These are phyloP conservation scores for Dicaeum eximium DNA, from an alignment of 2,113 vertebrate species.

Conservation along the genomic window DNA sequence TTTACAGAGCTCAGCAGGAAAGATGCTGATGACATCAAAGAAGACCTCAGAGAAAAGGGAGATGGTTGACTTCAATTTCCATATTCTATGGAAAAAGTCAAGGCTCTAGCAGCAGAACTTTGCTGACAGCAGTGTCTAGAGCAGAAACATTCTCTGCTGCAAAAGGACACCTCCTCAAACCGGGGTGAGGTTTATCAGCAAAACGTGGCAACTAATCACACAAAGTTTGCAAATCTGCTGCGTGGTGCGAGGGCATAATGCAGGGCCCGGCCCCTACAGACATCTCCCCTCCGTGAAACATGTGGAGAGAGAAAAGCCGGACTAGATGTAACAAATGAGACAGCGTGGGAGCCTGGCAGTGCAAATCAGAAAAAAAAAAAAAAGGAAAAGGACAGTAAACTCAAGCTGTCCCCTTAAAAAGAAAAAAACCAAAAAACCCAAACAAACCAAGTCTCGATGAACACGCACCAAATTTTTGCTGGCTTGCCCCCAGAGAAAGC, in stretches of 20 bases:
- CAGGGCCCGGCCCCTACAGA: accelerated
- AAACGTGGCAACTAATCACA: background rate
- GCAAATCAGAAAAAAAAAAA: background rate
- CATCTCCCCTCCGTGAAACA: accelerated
- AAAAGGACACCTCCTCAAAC: background rate
- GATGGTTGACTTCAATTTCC: background rate
- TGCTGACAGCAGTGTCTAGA: background rate
- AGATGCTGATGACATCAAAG: background rate
- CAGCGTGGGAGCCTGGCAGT: background rate
- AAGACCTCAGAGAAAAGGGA: background rate
- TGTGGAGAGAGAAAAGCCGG: background rate
- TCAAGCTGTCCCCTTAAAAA: background rate
- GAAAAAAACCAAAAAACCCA: background rate
- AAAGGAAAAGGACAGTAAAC: background rate
- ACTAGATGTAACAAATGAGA: background rate
- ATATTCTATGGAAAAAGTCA: background rate
- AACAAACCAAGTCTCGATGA: background rate
- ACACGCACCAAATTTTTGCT: background rate
- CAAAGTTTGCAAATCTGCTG: background rate
- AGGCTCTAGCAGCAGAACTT: background rate
- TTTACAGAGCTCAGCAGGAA: accelerated
- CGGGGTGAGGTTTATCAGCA: background rate
- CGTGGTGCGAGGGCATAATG: accelerated
- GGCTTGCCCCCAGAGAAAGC: background rate
- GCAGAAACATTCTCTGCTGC: background rate